phyloP scores from a whole-genome alignment of 2,113 vertebrate genomes.

The Macroglossus sobrinus region DNA sequence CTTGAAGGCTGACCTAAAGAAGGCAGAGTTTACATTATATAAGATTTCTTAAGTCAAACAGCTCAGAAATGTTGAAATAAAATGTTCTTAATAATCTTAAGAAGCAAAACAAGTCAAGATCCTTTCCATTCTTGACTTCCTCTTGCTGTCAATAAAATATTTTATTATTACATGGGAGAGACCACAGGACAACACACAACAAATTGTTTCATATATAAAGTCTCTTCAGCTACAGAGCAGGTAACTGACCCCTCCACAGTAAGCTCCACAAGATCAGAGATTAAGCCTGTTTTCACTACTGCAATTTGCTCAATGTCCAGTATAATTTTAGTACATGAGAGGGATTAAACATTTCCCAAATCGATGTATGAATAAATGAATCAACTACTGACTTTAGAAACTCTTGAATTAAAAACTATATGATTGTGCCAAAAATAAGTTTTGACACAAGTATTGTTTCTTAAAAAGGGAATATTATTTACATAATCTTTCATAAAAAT shows the following conservation, averaged over 20 bases:
- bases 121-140: background rate
- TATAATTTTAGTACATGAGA: background rate
- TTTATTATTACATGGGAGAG: background rate
- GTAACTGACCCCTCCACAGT: background rate
- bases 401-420: background rate
- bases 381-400: background rate
- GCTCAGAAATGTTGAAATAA: constrained; percentile 30
- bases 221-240: background rate
- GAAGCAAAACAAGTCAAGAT: constrained; percentile 12
- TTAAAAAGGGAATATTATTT: background rate
- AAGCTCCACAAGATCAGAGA: background rate
- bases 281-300: background rate
- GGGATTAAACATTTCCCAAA: background rate
- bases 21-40: background rate
- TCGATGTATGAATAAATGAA: background rate
- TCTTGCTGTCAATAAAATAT: background rate
- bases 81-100: constrained; percentile 18
- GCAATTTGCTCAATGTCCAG: no score
- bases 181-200: background rate
- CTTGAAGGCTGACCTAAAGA: background rate
- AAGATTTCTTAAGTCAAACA: constrained; percentile 33
- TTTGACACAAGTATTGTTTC: background rate
- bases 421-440: background rate
- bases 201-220: background rate
- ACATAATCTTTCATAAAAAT: background rate